Evolutionary conservation across 2,888 invertebrate species (phyloP), one percentile per base, ranked within the genome.

Genomic region (Watsonalla cultraria): DNA sequence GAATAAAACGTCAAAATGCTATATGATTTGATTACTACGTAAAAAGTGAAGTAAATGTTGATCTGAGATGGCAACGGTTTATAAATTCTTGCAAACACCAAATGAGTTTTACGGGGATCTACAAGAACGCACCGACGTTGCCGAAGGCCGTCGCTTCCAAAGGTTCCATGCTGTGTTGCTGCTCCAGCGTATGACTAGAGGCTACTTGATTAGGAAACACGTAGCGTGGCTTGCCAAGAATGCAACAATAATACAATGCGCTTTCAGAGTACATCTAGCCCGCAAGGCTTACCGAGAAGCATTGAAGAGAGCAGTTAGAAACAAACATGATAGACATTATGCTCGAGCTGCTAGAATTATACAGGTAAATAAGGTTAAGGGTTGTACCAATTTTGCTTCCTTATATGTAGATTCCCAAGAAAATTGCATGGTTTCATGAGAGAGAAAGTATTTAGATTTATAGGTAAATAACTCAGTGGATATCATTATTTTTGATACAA

Each of bases 161-260:
- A 73, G 82, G 49, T 90, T 82, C 54, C 54, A 69, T 8, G 86
- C 90, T 8, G 81, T 80, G 0, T 56, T 86, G 49, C 56, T 84
- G 0, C 65, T 90, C 37, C 86, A 85, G 49, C 81, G 84, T 7
- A 70, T 84, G 64, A 64, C 72, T 15, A 76, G 90, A 52, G 86
- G 84, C 0, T 78, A 83, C 57, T 64, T 88, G 51, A 84, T 86
- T 33, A 76, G 86, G 47, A 86, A 83, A 55, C 82, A 90, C 56
- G 57, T 90, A 9, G 77, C 78, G 0, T 84, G 84, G 86, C 64
- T 90, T 39, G 72, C 83, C 6, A 64, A 72, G 49, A 85, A 89
- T 51, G 89, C 89, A 5, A 78, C 57, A 2, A 84, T 62, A 11
- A 89, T 90, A 61, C 90, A 90, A 60, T 84, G 85, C 48, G 87